Percentiles rank a stretch among this genome's conserved stretches.
Conservation (phyloP, 2,113 vertebrate species). For the Microtus montanus region DNA sequence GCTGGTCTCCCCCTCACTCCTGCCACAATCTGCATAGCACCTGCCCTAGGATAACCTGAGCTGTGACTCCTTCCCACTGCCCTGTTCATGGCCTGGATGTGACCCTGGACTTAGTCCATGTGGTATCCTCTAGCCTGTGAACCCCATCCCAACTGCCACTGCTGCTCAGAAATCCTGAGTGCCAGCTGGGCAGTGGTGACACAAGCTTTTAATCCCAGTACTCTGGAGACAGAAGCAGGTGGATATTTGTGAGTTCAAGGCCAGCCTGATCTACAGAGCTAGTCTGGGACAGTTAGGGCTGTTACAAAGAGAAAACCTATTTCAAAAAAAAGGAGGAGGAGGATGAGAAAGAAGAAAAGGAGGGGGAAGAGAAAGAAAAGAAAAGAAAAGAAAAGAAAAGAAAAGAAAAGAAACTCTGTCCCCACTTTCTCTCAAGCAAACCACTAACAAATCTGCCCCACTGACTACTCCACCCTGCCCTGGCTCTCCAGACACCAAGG, state of each 20-base stretch:
- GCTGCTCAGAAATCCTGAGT: neutral
- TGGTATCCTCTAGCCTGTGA: neutral
- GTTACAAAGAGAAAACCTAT: no score
- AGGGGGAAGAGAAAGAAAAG: no score
- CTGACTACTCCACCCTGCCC: neutral
- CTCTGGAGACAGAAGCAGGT: no score
- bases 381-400: no score
- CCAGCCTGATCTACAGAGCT: no score
- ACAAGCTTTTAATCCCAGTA: no score
- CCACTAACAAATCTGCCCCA: neutral
- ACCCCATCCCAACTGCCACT: neutral
- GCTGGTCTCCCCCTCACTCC: neutral
- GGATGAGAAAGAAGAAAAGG: fast-evolving
- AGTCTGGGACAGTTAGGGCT: no score
- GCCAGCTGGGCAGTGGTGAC: no score
- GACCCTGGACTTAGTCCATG: neutral
- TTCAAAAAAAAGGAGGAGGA: no score
- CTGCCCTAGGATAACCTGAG: neutral
- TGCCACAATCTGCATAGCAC: fast-evolving
- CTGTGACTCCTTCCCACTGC: neutral
- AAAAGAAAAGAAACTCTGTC: no score
- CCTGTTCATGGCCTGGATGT: neutral
- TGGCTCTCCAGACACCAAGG: neutral
- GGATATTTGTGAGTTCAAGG: no score
- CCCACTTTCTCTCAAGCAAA: neutral